Evolutionary conservation across 2,797 vertebrate species (phyloP).

Genomic region (Sebastolobus alascanus): DNA sequence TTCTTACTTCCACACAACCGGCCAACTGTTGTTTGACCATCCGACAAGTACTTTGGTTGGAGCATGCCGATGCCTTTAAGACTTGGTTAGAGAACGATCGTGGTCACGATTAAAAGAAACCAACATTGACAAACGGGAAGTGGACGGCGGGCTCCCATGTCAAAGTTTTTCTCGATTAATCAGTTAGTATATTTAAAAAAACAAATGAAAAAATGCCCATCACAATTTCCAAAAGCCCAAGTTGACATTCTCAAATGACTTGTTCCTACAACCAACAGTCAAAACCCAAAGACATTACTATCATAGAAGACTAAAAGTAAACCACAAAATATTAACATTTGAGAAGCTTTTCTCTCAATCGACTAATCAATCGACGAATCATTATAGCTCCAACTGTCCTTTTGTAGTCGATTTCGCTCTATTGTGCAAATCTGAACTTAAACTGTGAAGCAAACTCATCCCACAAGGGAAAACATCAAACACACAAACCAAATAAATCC

Average conservation of each 20-base stretch:
- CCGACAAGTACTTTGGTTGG: too few relatives aligned
- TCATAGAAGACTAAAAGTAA: not conserved
- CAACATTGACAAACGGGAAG: too few relatives aligned
- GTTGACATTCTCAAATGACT: not conserved
- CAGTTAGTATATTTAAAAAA: not conserved
- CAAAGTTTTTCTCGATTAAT: not conserved
- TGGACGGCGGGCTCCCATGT: not conserved
- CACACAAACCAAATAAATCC: slow-evolving; percentile 34
- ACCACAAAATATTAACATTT: not conserved
- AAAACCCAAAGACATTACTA: not conserved
- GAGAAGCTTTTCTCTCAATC: not conserved
- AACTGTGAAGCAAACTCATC: not conserved
- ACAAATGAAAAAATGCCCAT: not conserved
- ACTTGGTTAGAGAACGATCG: too few relatives aligned
- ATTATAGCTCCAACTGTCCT: not conserved
- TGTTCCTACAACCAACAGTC: not conserved
- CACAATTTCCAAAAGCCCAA: not conserved
- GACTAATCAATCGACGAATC: not conserved
- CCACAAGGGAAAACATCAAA: not conserved
- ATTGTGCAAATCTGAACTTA: not conserved
- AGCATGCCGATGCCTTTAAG: too few relatives aligned
- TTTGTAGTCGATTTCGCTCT: not conserved
- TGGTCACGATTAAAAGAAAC: too few relatives aligned
- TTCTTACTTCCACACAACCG: too few relatives aligned
- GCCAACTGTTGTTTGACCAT: too few relatives aligned